phyloP scores from a whole-genome alignment of 1,140 invertebrate species.

The Anastrepha obliqua region DNA sequence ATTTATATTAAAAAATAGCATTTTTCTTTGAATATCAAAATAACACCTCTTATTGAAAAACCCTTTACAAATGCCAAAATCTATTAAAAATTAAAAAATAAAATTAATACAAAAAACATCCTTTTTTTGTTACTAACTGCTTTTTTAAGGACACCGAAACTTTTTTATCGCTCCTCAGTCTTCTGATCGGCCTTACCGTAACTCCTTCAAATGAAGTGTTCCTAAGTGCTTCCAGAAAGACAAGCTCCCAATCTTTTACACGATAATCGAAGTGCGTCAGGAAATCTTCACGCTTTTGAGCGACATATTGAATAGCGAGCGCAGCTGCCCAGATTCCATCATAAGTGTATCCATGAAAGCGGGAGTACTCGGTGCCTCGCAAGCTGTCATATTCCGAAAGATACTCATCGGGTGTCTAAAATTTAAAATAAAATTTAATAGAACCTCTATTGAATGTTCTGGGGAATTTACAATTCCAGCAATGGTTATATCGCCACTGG shows the following conservation, averaged over 20 bases:
- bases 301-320: slow-evolving; percentile 90
- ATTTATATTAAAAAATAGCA: too few species aligned
- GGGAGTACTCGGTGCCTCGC: slow-evolving; percentile 88
- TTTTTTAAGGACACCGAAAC: too few species aligned
- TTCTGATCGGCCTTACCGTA: slow-evolving; percentile 81
- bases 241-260: slow-evolving; percentile 89
- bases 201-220: slow-evolving; percentile 96
- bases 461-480: slow-evolving; percentile 88
- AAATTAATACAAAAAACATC: too few species aligned
- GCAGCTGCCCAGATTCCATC: slow-evolving; percentile 98
- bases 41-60: too few species aligned
- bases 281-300: slow-evolving; percentile 82
- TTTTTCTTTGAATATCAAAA: too few species aligned
- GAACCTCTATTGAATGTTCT: neutral
- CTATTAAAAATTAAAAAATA: too few species aligned
- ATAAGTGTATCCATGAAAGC: slow-evolving; percentile 98
- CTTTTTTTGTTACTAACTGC: too few species aligned
- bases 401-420: slow-evolving; percentile 92
- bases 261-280: slow-evolving; percentile 85
- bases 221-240: slow-evolving; percentile 90
- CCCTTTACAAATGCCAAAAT: too few species aligned
- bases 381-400: slow-evolving; percentile 87
- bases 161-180: too few species aligned
- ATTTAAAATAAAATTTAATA: neutral
- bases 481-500: slow-evolving; percentile 85